phyloP scores from a whole-genome alignment of 2,113 vertebrate species.

The Menura novaehollandiae region DNA sequence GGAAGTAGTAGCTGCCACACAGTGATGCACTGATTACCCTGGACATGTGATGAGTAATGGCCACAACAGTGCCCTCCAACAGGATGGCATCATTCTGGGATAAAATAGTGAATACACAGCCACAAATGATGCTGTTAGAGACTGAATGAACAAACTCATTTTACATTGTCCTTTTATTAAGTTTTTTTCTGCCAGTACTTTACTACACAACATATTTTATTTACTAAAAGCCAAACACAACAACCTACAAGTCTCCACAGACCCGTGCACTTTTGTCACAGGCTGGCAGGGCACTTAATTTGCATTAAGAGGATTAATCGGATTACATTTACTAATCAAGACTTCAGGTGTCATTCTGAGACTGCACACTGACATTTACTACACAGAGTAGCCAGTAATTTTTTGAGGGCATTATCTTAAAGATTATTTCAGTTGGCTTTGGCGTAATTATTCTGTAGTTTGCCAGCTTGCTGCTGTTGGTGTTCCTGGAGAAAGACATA shows the following conservation, averaged over 20 bases:
- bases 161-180: not conserved
- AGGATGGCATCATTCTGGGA: not conserved
- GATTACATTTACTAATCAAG: not conserved
- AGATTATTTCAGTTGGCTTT: not conserved
- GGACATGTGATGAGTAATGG: not conserved
- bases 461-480: not conserved
- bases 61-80: not conserved
- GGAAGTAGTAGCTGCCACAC: not conserved
- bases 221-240: not conserved
- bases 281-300: not conserved
- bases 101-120: not conserved
- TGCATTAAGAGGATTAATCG: not conserved
- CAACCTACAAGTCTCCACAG: not conserved
- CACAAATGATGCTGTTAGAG: not conserved
- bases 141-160: not conserved
- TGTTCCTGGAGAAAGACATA: not conserved
- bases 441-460: not conserved
- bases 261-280: not conserved
- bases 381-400: not conserved
- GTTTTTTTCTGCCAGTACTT: not conserved
- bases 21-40: not conserved
- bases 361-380: not conserved
- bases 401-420: not conserved
- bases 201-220: not conserved
- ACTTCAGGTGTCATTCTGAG: not conserved